phyloP scores from a whole-genome alignment of 2,797 vertebrate genomes.

The Fundulus diaphanus region DNA sequence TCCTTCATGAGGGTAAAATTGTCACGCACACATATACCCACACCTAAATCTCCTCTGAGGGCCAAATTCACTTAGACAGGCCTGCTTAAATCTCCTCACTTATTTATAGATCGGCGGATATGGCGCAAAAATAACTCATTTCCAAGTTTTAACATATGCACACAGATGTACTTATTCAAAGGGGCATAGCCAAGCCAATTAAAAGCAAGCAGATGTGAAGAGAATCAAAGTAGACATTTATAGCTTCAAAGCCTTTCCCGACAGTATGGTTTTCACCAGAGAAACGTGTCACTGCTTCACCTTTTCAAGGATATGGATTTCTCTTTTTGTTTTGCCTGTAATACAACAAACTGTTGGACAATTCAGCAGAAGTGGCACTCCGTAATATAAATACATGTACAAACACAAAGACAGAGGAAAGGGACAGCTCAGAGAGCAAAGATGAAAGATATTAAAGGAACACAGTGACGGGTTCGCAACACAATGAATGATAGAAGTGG shows the following conservation, averaged over 20 bases:
- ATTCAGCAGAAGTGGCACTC: constrained; percentile 29
- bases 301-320: constrained; percentile 25
- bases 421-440: constrained; percentile 12
- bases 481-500: constrained; percentile 17
- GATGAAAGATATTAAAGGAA: constrained; percentile 47
- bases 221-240: constrained; percentile 40
- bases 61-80: constrained; percentile 41
- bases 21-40: constrained; percentile 24
- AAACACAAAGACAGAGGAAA: constrained; percentile 29
- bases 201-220: constrained; percentile 35
- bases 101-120: constrained; percentile 29
- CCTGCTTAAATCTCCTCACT: constrained; percentile 42
- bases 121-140: constrained; percentile 26
- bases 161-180: constrained; percentile 8
- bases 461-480: constrained; percentile 25
- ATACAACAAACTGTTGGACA: constrained; percentile 17
- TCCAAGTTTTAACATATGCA: constrained; percentile 2
- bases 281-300: constrained; percentile 24
- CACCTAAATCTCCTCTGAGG: constrained; percentile 28
- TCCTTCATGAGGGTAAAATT: constrained; percentile 14
- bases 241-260: constrained; percentile 62
- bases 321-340: constrained; percentile 27
- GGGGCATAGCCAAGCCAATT: constrained; percentile 43
- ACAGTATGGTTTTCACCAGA: constrained; percentile 32
- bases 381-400: background rate